These are phyloP conservation scores for Drosophila diplacantha DNA, from an alignment of 2,888 invertebrate genomes.

Conservation along the genomic window DNA sequence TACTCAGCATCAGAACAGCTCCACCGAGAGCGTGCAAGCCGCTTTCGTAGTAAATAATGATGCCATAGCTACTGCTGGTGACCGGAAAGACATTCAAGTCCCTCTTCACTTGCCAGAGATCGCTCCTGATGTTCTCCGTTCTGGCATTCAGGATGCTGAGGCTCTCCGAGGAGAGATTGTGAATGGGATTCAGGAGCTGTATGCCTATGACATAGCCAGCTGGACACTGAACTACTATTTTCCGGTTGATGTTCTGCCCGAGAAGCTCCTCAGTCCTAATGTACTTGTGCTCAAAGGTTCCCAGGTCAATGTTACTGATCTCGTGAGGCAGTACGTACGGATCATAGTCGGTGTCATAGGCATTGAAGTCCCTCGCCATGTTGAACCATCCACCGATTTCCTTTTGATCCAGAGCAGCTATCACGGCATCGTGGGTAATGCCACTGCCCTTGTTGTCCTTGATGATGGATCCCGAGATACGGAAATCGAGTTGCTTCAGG, in stretches of 20 bases:
- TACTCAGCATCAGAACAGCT: constrained; percentile 87
- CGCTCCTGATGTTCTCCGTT: constrained; percentile 82
- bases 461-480: constrained; percentile 86
- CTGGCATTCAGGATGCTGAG: constrained; percentile 88
- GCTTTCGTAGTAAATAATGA: constrained; percentile 88
- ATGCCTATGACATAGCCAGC: constrained; percentile 92
- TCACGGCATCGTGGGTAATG: constrained; percentile 93
- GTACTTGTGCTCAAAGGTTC: constrained; percentile 87
- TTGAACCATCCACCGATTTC: constrained; percentile 96
- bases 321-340: constrained; percentile 86
- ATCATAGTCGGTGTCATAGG: constrained; percentile 84
- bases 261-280: constrained; percentile 85
- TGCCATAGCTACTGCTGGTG: constrained; percentile 89
- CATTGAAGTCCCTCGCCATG: constrained; percentile 82
- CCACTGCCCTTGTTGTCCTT: constrained; percentile 92
- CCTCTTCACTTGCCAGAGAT: constrained; percentile 87
- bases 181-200: constrained; percentile 93
- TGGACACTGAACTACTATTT: constrained; percentile 83
- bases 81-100: constrained; percentile 94
- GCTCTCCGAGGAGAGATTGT: constrained; percentile 90
- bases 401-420: constrained; percentile 89
- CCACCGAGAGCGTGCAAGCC: constrained; percentile 89
- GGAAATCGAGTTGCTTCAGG: constrained; percentile 91
- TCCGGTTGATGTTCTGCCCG: constrained; percentile 80
- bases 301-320: constrained; percentile 80